Evolutionary conservation across 2,797 vertebrate species (phyloP).

Genomic region (Cuniculus paca): DNA sequence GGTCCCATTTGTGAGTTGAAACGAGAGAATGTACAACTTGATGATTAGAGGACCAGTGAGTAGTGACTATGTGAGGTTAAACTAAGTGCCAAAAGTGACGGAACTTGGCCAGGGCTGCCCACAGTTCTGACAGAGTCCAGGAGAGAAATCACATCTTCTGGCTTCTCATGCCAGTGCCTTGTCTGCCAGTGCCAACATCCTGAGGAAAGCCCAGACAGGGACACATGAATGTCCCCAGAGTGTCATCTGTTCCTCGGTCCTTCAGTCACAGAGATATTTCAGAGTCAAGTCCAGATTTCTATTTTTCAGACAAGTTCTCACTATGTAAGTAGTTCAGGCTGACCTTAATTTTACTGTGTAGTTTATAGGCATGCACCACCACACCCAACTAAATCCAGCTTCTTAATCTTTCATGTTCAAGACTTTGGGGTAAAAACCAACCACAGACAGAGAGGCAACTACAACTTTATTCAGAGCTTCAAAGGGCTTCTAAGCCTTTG

Average conservation of each 20-base stretch:
- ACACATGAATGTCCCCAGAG: background rate
- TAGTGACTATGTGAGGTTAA: background rate
- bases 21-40: background rate
- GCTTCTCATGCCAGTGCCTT: background rate
- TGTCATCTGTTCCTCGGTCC: background rate
- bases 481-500: background rate
- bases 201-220: background rate
- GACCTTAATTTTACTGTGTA: too few relatives aligned
- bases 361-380: too few relatives aligned
- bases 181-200: background rate
- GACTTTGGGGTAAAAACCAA: background rate
- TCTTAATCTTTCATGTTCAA: background rate
- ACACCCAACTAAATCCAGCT: background rate
- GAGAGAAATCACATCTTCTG: background rate
- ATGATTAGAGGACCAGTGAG: background rate
- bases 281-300: background rate
- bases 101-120: background rate
- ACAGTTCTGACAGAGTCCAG: background rate
- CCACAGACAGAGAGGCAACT: background rate
- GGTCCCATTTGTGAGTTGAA: background rate
- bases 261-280: background rate
- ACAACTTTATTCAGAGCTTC: background rate
- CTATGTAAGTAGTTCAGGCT: background rate
- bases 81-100: background rate
- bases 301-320: background rate